A percentile compares a stretch with the other conserved stretches of the same genome.
phyloP scores from a whole-genome alignment of 2,888 invertebrate genomes.

The Siphonodentalium dalli region DNA sequence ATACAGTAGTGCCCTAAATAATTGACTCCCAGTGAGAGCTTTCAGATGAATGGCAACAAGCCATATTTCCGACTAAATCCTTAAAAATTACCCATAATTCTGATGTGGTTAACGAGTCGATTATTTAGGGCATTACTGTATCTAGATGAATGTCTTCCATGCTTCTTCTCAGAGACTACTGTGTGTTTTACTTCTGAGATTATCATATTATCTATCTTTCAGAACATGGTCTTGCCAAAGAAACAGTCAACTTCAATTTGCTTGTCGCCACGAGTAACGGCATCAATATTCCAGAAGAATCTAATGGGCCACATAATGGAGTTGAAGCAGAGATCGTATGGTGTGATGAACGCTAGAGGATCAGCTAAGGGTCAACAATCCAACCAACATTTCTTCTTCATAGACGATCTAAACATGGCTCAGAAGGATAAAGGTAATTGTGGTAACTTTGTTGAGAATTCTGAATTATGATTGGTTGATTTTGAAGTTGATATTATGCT shows the following conservation, averaged over 20 bases:
- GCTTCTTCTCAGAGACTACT: no score
- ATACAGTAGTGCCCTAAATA: no score
- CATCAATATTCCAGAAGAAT: constrained; percentile 46
- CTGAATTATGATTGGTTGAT: background rate
- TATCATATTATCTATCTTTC: constrained; percentile 21
- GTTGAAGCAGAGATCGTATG: constrained; percentile 42
- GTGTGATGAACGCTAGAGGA: constrained; percentile 35
- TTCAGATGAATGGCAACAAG: no score
- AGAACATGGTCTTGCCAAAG: constrained; percentile 50
- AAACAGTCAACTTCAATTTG: constrained; percentile 46
- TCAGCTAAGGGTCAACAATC: constrained; percentile 30
- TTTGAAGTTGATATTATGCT: background rate
- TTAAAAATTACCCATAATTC: no score
- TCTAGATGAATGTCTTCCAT: no score
- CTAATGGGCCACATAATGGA: constrained; percentile 48
- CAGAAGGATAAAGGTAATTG: constrained; percentile 38
- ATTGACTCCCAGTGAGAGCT: no score
- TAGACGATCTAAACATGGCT: constrained; percentile 60
- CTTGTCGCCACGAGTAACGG: constrained; percentile 53
- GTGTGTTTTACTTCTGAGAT: no score
- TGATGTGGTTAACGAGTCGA: no score
- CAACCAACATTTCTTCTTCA: constrained; percentile 57
- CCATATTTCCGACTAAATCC: no score
- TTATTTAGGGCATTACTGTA: no score
- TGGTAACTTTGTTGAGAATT: background rate